Base-by-base conservation (phyloP, 2,797 vertebrate species). In the Nannoperca obscura region DNA sequence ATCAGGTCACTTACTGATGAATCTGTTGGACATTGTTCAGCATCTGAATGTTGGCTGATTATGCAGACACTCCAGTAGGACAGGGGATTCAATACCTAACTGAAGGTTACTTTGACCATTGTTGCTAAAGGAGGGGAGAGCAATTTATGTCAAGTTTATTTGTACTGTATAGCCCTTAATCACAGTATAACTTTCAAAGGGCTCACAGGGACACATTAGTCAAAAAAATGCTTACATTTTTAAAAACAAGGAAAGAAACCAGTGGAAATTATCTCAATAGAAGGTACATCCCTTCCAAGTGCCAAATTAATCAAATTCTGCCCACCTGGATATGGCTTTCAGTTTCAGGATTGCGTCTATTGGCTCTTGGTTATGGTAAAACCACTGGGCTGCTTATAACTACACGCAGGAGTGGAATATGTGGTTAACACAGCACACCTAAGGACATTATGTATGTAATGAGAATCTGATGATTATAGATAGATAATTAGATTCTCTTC, bases 381-480 rank as follows among this genome's bases (percentile, higher is more conserved):
- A 78, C 32, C 58, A 72, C 64, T 82, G 57, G 71, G 30, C 38
- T 49, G 15, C 40, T 68, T 74, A n/a, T 65, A 75, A 62, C 40
- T 38, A 60, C 69, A 47, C 27, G 38, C 24, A 44, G 44, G 60
- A 57, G 15, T 58, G 55, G 80, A 79, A 66, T 71, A 71, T 76
- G 76, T 53, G 52, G 63, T 79, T 72, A 71, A 74, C 54, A 59
- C 34, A 74, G 36, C 36, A 53, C 42, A 34, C 69, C 64, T 8
- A 12, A 57, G 46, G 67, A 79, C 54, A 73, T 82, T 78, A 36
- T 46, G 46, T 27, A 69, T 64, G 38, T 72, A 75, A 82, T 85
- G 76, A 64, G 62, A 55, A 17, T 63, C 65, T 75, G 60, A 79
- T 81, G 60, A 87, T 71, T 72, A 49, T 74, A 78, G 64, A 80